Percentiles rank a stretch among this genome's conserved stretches.
Evolutionary conservation across 2,888 invertebrate genomes (phyloP).

Genomic region (Busseola fusca): DNA sequence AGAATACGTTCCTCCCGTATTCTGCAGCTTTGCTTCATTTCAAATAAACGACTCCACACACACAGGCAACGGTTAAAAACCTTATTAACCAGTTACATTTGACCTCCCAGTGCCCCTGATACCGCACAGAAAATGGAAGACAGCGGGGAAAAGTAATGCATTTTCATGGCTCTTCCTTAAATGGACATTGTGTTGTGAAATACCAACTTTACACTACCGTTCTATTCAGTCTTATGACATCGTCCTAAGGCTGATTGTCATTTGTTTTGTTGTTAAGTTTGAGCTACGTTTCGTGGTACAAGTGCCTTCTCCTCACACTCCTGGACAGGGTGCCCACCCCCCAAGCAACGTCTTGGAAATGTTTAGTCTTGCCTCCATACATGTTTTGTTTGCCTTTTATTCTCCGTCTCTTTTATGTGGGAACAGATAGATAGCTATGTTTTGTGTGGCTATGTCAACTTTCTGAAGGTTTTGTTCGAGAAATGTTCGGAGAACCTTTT

Average conservation of each 20-base stretch:
- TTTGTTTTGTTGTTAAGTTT: slow-evolving; percentile 42
- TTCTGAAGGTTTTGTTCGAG: slow-evolving; percentile 53
- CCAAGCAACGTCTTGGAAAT: slow-evolving; percentile 84
- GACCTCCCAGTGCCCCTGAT: slow-evolving; percentile 61
- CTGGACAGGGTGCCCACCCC: slow-evolving; percentile 58
- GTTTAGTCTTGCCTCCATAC: slow-evolving; percentile 84
- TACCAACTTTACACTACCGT: slow-evolving; percentile 49
- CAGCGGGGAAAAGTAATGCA: slow-evolving; percentile 69
- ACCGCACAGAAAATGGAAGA: slow-evolving; percentile 47
- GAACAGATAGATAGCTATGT: slow-evolving; percentile 68
- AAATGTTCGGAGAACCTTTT: slow-evolving; percentile 49
- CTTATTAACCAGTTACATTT: slow-evolving; percentile 64
- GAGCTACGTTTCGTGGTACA: slow-evolving; percentile 59
- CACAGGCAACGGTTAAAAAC: slow-evolving; percentile 69
- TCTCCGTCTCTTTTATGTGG: slow-evolving; percentile 78
- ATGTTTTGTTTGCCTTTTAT: slow-evolving; percentile 85
- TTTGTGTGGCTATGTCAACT: slow-evolving; percentile 57
- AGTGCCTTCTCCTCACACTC: slow-evolving; percentile 64
- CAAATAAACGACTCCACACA: slow-evolving; percentile 70
- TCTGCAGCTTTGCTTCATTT: slow-evolving; percentile 71
- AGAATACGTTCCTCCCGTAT: slow-evolving; percentile 63
- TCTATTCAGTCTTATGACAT: slow-evolving; percentile 15
- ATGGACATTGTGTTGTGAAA: slow-evolving; percentile 71
- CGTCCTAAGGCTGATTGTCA: slow-evolving; percentile 61
- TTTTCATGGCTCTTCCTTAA: slow-evolving; percentile 75